Conservation (phyloP, 2,113 vertebrate species). For the Misgurnus anguillicaudatus region DNA sequence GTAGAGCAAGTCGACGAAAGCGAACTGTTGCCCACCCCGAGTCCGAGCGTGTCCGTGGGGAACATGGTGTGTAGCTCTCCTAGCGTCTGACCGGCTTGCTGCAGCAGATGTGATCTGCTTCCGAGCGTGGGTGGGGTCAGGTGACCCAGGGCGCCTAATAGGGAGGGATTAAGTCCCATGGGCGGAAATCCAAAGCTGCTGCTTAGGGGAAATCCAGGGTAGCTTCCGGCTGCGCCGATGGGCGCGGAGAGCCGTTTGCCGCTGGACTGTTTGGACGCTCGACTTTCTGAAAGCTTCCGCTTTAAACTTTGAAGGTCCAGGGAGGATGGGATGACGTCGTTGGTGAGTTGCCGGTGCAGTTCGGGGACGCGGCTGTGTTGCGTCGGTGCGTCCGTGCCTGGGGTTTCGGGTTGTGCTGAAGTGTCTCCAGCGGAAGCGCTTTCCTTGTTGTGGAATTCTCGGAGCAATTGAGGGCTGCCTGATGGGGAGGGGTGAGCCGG, state of each 20-base stretch:
- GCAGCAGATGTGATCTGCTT: constrained; percentile 85
- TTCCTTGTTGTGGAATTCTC: constrained; percentile 82
- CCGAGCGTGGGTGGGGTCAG: constrained; percentile 87
- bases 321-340: constrained; percentile 72
- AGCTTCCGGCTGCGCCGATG: constrained; percentile 62
- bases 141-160: constrained; percentile 85
- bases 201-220: constrained; percentile 82
- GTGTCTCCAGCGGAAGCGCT: constrained; percentile 68
- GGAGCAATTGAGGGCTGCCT: constrained; percentile 88
- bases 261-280: constrained; percentile 71
- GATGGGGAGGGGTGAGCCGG: constrained; percentile 83
- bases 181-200: constrained; percentile 84
- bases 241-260: constrained; percentile 77
- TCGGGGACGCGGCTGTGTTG: constrained; percentile 58
- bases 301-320: constrained; percentile 74
- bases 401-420: constrained; percentile 42
- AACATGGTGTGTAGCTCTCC: constrained; percentile 91
- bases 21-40: constrained; percentile 70
- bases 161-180: constrained; percentile 87
- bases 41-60: constrained; percentile 81
- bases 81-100: constrained; percentile 85
- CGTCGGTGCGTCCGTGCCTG: not conserved
- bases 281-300: constrained; percentile 48
- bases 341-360: constrained; percentile 68
- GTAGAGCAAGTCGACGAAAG: constrained; percentile 83